Evolutionary conservation across 2,797 vertebrate genomes (phyloP), one percentile per base, ranked within the genome.

Genomic region (Hydrophis major): DNA sequence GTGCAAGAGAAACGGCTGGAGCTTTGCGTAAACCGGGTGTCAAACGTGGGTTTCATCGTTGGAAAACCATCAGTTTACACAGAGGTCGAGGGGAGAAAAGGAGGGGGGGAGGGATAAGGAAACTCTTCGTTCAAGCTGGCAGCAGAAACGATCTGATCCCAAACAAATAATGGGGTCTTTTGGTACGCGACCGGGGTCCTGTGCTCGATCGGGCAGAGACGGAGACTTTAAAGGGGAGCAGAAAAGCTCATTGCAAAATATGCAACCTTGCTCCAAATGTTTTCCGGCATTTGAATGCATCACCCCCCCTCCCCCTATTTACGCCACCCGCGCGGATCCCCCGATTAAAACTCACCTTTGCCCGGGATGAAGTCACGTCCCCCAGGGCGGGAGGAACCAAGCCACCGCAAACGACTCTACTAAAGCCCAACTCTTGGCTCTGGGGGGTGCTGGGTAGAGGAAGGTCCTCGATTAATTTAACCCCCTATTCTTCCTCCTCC

Each of bases 401-500:
- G 56, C 55, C 59, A 22, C 78, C n/a, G 74, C 53, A 25, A 66
- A 61, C 63, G 14, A 28, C 28, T 89, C 3, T 53, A 42, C 66
- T 53, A 3, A 18, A 55, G 89, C 66, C 22, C 69, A 42, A 63
- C 59, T 86, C 90, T 27, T 14, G 8, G 47, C 32, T 93, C 93
- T 66, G 1, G 59, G 90, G 92, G 94, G 57, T 91, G 90, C 95
- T 87, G 93, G 89, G 92, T 94, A 95, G 92, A 94, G 92, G 94
- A 94, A 95, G 94, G 92, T 93, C 94, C 91, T 93, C 13, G 89
- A 86, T 61, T 59, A 89, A 91, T 90, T 57, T 89, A 91, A 87
- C 74, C 88, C 93, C 93, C 92, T 20, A 69, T 89, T 59, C 89
- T 63, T 88, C 90, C 87, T 86, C 90, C 63, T 50, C 56, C 37